Base-by-base conservation (phyloP, 2,797 vertebrate genomes). In the Hemibagrus guttatus region DNA sequence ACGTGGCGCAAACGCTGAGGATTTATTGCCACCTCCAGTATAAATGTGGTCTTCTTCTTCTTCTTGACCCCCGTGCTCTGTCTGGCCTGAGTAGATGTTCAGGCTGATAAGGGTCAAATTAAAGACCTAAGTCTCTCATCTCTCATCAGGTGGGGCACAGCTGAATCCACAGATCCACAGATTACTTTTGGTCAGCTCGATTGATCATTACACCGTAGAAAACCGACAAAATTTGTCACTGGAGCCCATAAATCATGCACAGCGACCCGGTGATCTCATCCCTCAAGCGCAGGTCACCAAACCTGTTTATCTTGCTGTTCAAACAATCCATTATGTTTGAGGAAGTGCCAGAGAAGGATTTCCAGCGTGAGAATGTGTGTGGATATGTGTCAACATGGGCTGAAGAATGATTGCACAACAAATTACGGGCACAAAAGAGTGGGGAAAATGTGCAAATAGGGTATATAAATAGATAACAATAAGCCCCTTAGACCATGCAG, bases 141-240 rank as follows among this genome's bases (percentile, higher is more conserved):
- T 66, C 84, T 59, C 84, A 84, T 93, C 92, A 90, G 3, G n/a
- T 88, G 93, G 93, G 93, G 90, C 93, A 93, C 94, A 95, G 94
- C 94, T 95, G 94, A 95, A 93, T 93, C 94, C 92, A 95, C 94
- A 96, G 92, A 93, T 93, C 94, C 92, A 95, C 94, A 96, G 92
- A 94, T 91, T 90, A 89, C 89, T 88, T 86, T 82, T 89, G 81
- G 90, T 90, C 91, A 92, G 89, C 88, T 92, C 87, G 91, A 93
- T 90, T 87, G 92, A 92, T 86, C 84, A 66, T 94, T 93, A 93
- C 92, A 93, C 91, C 91, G 82, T 90, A 89, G 89, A 93, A 91
- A 93, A 92, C 93, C 78, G 90, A 84, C 59, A 63, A 92, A 93
- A 95, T 95, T 94, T 90, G 94, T 95, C 93, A 94, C 88, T 76